These are phyloP conservation scores for Anadara kagoshimensis DNA, from an alignment of 1,140 invertebrate species.

Conservation along the genomic window DNA sequence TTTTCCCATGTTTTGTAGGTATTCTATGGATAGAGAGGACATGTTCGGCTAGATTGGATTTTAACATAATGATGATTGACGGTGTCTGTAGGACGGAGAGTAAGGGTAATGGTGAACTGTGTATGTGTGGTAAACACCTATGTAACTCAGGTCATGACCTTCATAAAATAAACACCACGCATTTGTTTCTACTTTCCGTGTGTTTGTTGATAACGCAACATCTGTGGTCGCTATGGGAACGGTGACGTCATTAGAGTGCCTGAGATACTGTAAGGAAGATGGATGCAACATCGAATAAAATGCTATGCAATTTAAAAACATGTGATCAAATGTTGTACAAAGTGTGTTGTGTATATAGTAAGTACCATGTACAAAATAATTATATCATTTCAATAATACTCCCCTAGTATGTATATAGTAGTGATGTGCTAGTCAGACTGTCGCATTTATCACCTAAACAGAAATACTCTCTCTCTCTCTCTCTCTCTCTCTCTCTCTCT, in stretches of 20 bases:
- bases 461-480: no score
- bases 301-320: no score
- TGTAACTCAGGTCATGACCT: slow-evolving; percentile 46
- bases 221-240: slow-evolving; percentile 25
- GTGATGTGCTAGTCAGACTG: no score
- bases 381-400: no score
- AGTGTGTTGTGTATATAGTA: no score
- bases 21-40: slow-evolving; percentile 55
- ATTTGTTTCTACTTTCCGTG: slow-evolving; percentile 15
- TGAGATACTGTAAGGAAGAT: no score
- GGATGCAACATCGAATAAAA: no score
- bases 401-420: no score
- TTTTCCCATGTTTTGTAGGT: slow-evolving; percentile 50
- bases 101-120: slow-evolving; percentile 62
- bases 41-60: slow-evolving; percentile 56
- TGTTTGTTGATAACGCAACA: slow-evolving; percentile 9
- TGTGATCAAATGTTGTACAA: no score
- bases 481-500: no score
- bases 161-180: slow-evolving; percentile 12
- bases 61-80: slow-evolving; percentile 61
- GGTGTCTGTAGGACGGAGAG: slow-evolving; percentile 62
- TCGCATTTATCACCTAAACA: no score
- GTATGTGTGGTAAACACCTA: slow-evolving; percentile 63
- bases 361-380: no score
- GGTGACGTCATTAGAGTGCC: slow-evolving; percentile 19